A percentile compares a stretch with the other conserved stretches of the same genome.
These are phyloP conservation scores for Meandrusa payeni DNA, from an alignment of 2,888 invertebrate species.

Conservation along the genomic window DNA sequence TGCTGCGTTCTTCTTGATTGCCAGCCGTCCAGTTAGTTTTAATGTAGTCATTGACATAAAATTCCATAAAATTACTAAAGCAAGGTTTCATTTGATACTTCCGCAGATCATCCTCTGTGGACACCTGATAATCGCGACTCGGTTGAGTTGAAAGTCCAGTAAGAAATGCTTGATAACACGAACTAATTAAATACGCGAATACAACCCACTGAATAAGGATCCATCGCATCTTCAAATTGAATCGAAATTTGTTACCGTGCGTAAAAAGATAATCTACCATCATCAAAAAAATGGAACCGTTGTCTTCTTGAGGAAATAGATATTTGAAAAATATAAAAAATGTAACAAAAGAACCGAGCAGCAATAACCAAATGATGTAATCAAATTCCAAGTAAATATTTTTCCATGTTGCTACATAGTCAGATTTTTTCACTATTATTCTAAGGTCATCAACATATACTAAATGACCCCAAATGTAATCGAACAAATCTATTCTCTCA, in stretches of 20 bases:
- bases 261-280: neutral
- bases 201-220: neutral
- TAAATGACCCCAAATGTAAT: neutral
- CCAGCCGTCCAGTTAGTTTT: too few relatives aligned
- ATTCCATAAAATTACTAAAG: neutral
- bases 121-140: neutral
- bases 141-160: neutral
- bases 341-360: neutral
- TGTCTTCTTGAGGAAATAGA: neutral
- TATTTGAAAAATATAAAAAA: neutral
- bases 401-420: neutral
- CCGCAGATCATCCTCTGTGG: neutral
- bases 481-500: neutral
- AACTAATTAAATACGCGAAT: neutral
- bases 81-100: neutral
- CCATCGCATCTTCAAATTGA: neutral
- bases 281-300: neutral
- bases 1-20: neutral
- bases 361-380: neutral
- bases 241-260: neutral
- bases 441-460: neutral
- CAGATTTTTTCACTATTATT: neutral
- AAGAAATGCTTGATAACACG: neutral
- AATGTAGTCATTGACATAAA: neutral
- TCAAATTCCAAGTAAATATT: neutral